Evolutionary conservation across 2,797 vertebrate species (phyloP), one percentile per base, ranked within the genome.

Genomic region (Myoxocephalus aenaeus): DNA sequence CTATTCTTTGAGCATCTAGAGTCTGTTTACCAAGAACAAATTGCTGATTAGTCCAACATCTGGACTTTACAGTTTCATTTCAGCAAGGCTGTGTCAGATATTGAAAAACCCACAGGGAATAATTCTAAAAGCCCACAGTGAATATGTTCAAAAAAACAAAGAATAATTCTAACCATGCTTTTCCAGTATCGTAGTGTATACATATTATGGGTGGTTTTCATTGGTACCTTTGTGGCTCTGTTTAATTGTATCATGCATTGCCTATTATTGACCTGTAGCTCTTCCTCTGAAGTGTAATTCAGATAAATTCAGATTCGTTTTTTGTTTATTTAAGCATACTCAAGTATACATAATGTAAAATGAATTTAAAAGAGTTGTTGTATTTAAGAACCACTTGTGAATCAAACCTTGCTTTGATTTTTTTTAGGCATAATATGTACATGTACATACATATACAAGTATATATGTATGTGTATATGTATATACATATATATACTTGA

Each of bases 11-110:
- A 68, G 66, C 56, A 66, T 72, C 29, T 22, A 46, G 3, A 14
- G 51, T 84, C 11, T 89, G 82, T 90, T 90, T 81, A 79, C 73
- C 56, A 18, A 71, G 66, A 62, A 56, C 20, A 57, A 85, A 75
- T 46, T 65, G 14, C 62, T 89, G 68, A 90, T 84, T 76, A 78
- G 77, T 65, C 44, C 59, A 80, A 74, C 84, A 85, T 85, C 65
- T 82, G 76, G 34, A 64, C 65, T 79, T 78, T 53, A 56, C 29
- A 70, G 64, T 70, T 73, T 86, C 59, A 79, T 86, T 78, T 78
- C 67, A 80, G 15, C 46, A 29, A 51, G 56, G 42, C 48, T 1
- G 40, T 62, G 68, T 88, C 29, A 84, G 87, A 81, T 73, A 83
- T 79, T 83, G 12, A 79, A 83, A 58, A 69, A 29, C 38, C 29